Evolutionary conservation across 2,888 invertebrate genomes (phyloP), one percentile per base, ranked within the genome.

Genomic region (Cantharis rufa): DNA sequence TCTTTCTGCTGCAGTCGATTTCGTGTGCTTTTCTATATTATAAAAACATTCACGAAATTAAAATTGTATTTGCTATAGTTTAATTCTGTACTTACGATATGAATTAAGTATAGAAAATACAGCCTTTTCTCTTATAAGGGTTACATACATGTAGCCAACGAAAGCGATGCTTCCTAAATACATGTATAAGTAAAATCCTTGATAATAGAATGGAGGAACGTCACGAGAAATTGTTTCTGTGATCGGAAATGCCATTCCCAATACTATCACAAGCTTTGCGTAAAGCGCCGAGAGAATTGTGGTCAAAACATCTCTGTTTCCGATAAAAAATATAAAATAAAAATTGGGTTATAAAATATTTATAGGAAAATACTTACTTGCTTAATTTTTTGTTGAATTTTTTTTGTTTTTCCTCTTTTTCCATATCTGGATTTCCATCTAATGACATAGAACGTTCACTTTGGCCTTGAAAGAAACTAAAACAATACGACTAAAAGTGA

Each of bases 211-310:
- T 28, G 92, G 91, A 15, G 94, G 93, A 21, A 96, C 94, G 83
- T 93, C 92, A 69, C 92, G 91, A 3, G 95, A 94, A 79, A 96
- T 94, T 71, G 95, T 94, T 89, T 96, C 95, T 3, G 96, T 95
- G 78, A 97, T 92, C 3, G 97, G 96, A 84, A 97, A 93, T 15
- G 96, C 95, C 62, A 96, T 91, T 10, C 96, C 96, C 80, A 95
- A 89, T 5, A 97, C 94, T 13, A 97, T 94, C 76, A 97, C 88
- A 13, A 96, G 89, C 86, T 97, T 96, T 74, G 94, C 95, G 88
- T 97, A 97, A 27, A 96, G 90, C 2, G 94, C 94, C 62, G 96
- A 96, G 64, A 96, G 87, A 5, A 94, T 92, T 76, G 92, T 91
- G 81, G 93, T 93, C 77, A 95, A 86, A 62, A 93, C 92, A 87